A percentile compares a stretch with the other conserved stretches of the same genome.
Evolutionary conservation across 2,113 vertebrate genomes (phyloP).

Genomic region (Chaenogobius annularis): DNA sequence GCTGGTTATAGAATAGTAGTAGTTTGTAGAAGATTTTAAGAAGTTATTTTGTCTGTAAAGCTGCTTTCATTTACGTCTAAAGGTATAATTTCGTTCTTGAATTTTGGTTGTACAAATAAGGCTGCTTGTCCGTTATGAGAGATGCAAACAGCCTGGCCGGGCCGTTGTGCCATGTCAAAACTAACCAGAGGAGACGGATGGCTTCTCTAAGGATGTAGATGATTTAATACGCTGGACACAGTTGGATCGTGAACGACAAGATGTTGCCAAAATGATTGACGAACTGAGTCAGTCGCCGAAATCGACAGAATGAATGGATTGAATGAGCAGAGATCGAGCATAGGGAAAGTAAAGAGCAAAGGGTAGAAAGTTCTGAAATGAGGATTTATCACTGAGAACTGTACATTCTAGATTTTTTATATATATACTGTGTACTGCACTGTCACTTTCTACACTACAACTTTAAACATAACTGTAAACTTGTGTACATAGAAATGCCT

Average conservation of each 20-base stretch:
- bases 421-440: no score
- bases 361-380: neutral
- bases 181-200: constrained; percentile 55
- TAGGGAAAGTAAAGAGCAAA: constrained; percentile 12
- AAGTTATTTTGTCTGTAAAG: no score
- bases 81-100: neutral
- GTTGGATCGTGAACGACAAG: constrained; percentile 40
- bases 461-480: no score
- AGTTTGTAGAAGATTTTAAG: no score
- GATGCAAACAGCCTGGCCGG: constrained; percentile 30
- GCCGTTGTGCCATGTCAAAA: constrained; percentile 31
- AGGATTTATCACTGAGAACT: neutral
- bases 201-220: constrained; percentile 29
- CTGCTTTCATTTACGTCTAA: neutral
- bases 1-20: no score
- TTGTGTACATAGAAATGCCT: no score
- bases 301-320: constrained; percentile 49
- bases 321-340: constrained; percentile 22
- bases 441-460: no score
- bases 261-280: constrained; percentile 50
- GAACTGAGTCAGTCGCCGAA: constrained; percentile 28
- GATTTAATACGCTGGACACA: constrained; percentile 22
- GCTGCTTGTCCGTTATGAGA: constrained; percentile 15
- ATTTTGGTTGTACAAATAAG: neutral
- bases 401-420: neutral